Conservation (phyloP, 2,888 invertebrate species). For the Stegophylla sp. region DNA sequence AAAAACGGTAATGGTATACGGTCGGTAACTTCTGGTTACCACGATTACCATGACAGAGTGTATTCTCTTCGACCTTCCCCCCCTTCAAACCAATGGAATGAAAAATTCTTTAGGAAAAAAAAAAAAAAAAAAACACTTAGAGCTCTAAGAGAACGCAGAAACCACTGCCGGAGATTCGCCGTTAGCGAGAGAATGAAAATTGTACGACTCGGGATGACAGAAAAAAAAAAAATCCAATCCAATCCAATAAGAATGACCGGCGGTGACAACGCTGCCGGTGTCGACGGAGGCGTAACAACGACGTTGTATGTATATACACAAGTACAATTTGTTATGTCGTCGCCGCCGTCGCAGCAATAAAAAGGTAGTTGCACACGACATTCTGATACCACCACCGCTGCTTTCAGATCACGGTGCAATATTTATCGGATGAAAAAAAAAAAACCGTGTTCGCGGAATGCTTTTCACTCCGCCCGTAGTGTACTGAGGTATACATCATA, state of each 20-base stretch:
- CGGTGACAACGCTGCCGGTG: constrained; percentile 1
- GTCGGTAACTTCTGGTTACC: no score
- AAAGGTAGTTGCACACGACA: constrained; percentile 48
- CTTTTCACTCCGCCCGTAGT: neutral
- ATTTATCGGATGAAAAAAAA: neutral
- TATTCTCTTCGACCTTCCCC: no score
- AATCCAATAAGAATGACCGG: constrained; percentile 27
- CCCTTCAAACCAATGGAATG: no score
- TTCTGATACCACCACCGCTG: neutral
- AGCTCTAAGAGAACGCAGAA: neutral
- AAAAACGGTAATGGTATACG: no score
- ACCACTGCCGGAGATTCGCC: neutral
- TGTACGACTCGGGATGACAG: neutral
- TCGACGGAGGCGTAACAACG: constrained; percentile 40
- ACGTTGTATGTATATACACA: constrained; percentile 28
- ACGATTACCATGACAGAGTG: no score
- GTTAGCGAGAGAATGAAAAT: neutral
- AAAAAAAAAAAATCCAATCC: constrained; percentile 29
- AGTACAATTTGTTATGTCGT: constrained; percentile 52
- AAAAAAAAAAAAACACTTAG: no score
- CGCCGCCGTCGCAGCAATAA: constrained; percentile 27
- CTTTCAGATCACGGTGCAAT: constrained; percentile 8
- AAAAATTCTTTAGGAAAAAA: no score
- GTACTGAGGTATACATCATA: neutral
- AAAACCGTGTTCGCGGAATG: constrained; percentile 34